These are phyloP conservation scores for Eptesicus fuscus DNA, from an alignment of 2,113 vertebrate genomes.

Conservation along the genomic window DNA sequence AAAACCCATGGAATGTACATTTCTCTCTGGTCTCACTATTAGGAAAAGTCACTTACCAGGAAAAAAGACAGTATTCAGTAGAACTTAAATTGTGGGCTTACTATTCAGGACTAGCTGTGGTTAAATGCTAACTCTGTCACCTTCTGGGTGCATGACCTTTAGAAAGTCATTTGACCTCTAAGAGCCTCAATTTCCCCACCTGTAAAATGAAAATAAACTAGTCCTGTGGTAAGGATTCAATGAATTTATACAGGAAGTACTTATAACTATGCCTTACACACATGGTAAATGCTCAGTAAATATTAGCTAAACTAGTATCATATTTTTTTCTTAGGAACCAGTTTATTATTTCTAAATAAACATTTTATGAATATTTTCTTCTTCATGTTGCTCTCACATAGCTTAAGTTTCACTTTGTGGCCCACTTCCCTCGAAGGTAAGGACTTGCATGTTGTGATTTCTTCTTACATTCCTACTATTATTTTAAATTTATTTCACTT, in stretches of 20 bases:
- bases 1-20: neutral
- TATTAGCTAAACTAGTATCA: neutral
- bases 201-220: neutral
- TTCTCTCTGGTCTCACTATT: neutral
- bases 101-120: neutral
- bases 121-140: neutral
- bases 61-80: neutral
- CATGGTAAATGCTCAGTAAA: neutral
- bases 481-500: slow-evolving; percentile 10
- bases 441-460: neutral
- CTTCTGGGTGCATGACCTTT: neutral
- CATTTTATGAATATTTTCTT: neutral
- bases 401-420: neutral
- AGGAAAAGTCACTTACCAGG: neutral
- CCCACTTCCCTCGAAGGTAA: neutral
- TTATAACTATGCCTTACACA: slow-evolving; percentile 7
- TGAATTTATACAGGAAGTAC: neutral
- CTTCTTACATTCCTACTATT: neutral
- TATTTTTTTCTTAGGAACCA: neutral
- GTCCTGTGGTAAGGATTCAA: neutral
- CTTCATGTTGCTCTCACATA: neutral
- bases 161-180: neutral
- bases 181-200: neutral
- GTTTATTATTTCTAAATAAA: neutral
- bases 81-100: neutral